A percentile compares a stretch with the other conserved stretches of the same genome.
Evolutionary conservation across 2,113 vertebrate species (phyloP).

Genomic region (Rhegmatorhina hoffmannsi): DNA sequence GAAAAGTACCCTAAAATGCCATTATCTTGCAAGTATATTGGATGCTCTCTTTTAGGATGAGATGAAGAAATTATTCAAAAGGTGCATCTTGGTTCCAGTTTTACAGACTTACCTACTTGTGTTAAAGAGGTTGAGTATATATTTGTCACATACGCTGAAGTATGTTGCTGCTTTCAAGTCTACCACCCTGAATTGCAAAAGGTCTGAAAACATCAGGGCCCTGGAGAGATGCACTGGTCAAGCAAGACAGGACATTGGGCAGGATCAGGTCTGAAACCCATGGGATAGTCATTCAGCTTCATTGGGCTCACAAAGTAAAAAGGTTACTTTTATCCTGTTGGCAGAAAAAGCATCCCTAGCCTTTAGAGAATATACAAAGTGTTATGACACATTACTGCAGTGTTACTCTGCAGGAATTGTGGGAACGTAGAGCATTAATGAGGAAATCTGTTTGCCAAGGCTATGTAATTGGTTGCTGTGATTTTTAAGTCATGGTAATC

Average conservation of each 20-base stretch:
- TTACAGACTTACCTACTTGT: neutral
- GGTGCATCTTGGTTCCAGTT: neutral
- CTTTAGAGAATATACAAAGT: neutral
- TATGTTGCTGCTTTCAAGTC: neutral
- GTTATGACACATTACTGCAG: neutral
- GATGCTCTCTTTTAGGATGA: neutral
- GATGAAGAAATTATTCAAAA: neutral
- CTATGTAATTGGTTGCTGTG: neutral
- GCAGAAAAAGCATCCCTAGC: neutral
- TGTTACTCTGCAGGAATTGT: slow-evolving; percentile 2
- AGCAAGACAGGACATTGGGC: neutral
- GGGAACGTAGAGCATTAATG: neutral
- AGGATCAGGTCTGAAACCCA: neutral
- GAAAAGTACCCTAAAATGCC: neutral
- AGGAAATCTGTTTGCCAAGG: neutral
- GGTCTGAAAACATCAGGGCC: neutral
- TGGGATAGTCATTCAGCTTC: neutral
- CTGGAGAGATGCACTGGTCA: neutral
- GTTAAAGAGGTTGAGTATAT: neutral
- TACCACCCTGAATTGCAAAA: neutral
- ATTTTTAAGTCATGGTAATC: slow-evolving; percentile 23
- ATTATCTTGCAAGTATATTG: neutral
- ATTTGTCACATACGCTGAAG: neutral
- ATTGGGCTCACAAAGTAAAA: neutral
- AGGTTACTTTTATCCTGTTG: slow-evolving; percentile 13